phyloP scores from a whole-genome alignment of 2,888 invertebrate genomes.

The Suillia variegata region DNA sequence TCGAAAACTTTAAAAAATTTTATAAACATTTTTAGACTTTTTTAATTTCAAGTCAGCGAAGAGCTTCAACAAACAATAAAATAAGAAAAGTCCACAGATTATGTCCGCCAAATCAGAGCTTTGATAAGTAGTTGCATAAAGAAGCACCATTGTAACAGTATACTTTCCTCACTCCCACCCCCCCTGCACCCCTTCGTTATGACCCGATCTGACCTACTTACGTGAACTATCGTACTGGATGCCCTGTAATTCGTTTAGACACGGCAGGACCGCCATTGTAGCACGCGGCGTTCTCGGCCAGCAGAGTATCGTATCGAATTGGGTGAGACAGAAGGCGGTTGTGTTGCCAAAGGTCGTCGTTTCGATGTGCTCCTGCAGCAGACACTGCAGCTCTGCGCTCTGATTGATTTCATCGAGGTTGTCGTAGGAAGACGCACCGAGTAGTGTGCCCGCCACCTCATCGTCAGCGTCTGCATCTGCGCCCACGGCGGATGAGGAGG shows the following conservation, averaged over 20 bases:
- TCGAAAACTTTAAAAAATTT: too few relatives aligned
- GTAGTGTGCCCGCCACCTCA: conserved; percentile 5
- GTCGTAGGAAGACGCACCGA: conserved; percentile 33
- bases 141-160: too few relatives aligned
- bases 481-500: conserved; percentile 21
- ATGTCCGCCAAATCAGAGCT: too few relatives aligned
- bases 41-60: too few relatives aligned
- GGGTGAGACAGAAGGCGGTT: conserved; percentile 67
- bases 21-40: too few relatives aligned
- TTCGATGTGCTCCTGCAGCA: conserved; percentile 54
- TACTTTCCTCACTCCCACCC: too few relatives aligned
- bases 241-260: conserved; percentile 79
- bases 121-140: too few relatives aligned
- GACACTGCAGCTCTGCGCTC: conserved; percentile 55
- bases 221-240: conserved; percentile 81
- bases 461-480: conserved; percentile 25
- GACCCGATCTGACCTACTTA: conserved; percentile 66
- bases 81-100: too few relatives aligned
- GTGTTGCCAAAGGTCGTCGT: conserved; percentile 49
- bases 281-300: conserved; percentile 82
- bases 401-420: conserved; percentile 53
- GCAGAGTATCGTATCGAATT: conserved; percentile 79
- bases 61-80: too few relatives aligned
- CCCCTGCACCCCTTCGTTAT: too few relatives aligned
- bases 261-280: conserved; percentile 72